These are phyloP conservation scores for Entomyzon cyanotis DNA, from an alignment of 2,113 vertebrate species.

Conservation along the genomic window DNA sequence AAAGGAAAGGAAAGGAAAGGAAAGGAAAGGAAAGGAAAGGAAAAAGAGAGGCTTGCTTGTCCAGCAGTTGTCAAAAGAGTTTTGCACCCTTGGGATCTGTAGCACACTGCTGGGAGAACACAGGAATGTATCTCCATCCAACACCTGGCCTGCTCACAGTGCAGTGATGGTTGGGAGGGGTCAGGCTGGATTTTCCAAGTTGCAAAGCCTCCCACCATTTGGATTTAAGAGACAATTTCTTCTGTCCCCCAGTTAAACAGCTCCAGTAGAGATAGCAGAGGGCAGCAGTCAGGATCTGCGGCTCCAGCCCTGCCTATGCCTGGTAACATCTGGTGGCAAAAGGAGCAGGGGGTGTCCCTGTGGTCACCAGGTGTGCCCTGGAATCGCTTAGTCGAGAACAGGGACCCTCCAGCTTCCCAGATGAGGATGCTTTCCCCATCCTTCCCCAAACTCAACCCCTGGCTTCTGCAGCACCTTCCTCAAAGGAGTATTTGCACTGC, in stretches of 20 bases:
- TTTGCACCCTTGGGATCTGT: not conserved
- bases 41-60: not conserved
- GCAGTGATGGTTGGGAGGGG: not conserved
- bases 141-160: fast-evolving
- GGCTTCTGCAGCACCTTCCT: not conserved
- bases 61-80: not conserved
- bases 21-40: too few species aligned
- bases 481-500: not conserved
- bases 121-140: not conserved
- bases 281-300: not conserved
- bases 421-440: not conserved
- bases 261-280: not conserved
- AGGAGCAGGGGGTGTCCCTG: not conserved
- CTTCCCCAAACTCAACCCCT: not conserved
- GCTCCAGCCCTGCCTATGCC: not conserved
- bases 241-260: not conserved
- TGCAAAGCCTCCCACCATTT: not conserved
- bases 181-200: not conserved
- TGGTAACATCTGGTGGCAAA: not conserved
- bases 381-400: not conserved
- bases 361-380: not conserved
- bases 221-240: not conserved
- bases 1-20: too few species aligned
- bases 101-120: not conserved
- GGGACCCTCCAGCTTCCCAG: not conserved